phyloP scores from a whole-genome alignment of 2,113 vertebrate genomes.

The Miniopterus natalensis region DNA sequence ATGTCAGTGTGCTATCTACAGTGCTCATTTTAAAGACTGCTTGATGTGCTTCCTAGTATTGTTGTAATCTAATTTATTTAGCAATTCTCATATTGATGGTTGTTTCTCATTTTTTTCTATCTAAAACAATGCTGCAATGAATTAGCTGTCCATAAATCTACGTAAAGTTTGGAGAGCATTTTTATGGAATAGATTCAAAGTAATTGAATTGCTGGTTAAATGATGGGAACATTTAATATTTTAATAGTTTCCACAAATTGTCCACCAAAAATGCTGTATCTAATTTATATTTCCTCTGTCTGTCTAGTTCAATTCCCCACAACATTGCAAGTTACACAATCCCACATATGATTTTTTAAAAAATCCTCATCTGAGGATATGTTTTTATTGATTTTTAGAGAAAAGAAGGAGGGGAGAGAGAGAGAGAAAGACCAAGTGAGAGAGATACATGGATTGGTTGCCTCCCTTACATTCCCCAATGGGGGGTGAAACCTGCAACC shows the following conservation, averaged over 20 bases:
- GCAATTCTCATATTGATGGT: not conserved
- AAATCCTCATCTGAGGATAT: not conserved
- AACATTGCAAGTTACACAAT: not conserved
- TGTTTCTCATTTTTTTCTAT: not conserved
- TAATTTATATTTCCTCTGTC: not conserved
- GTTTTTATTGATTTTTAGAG: not conserved
- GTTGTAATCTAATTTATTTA: conserved; percentile 43
- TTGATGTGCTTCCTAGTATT: not conserved
- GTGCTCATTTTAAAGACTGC: conserved; percentile 29
- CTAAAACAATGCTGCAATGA: not conserved
- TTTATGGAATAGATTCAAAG: conserved; percentile 29
- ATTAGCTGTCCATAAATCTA: not conserved
- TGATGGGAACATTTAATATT: conserved; percentile 32
- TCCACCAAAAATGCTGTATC: not conserved
- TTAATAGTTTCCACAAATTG: conserved; percentile 43
- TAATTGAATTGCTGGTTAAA: conserved; percentile 28
- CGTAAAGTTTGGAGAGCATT: not conserved
- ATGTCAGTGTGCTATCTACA: not conserved
- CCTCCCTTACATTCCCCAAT: not conserved
- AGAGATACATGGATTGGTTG: not conserved
- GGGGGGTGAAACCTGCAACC: not conserved
- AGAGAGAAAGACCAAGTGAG: not conserved
- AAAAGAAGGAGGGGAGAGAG: no score
- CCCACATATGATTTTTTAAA: no score
- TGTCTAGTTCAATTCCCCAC: not conserved